Percentiles rank a stretch among this genome's conserved stretches.
These are phyloP conservation scores for Stenodema calcarata DNA, from an alignment of 2,888 invertebrate genomes.

Conservation along the genomic window DNA sequence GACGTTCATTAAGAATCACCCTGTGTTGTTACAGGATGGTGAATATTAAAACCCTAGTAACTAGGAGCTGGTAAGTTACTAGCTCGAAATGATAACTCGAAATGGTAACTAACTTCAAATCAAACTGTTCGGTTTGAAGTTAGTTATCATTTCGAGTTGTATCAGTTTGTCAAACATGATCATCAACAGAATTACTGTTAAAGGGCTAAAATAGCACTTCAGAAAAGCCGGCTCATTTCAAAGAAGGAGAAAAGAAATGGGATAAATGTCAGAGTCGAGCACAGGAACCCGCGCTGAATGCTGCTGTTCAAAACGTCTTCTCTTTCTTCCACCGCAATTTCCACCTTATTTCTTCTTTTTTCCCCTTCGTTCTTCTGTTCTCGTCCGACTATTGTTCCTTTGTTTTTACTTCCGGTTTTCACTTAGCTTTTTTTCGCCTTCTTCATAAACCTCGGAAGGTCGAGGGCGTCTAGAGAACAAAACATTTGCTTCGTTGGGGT, in stretches of 20 bases:
- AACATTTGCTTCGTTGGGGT: not conserved
- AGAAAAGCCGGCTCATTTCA: not conserved
- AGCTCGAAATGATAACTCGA: too few relatives aligned
- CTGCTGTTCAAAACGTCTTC: not conserved
- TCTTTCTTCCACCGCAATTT: not conserved
- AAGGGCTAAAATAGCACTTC: too few relatives aligned
- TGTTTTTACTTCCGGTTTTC: not conserved
- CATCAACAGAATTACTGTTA: too few relatives aligned
- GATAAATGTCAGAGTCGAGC: not conserved
- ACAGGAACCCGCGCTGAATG: not conserved
- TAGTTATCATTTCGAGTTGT: too few relatives aligned
- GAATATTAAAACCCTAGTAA: too few relatives aligned
- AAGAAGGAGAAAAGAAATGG: not conserved
- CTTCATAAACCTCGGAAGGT: not conserved
- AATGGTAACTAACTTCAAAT: too few relatives aligned
- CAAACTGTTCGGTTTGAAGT: too few relatives aligned
- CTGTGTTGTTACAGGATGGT: too few relatives aligned
- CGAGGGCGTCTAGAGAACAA: not conserved
- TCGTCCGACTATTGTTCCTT: not conserved
- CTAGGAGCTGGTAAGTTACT: too few relatives aligned
- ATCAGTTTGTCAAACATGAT: too few relatives aligned
- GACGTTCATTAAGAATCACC: too few relatives aligned
- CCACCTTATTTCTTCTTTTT: not conserved
- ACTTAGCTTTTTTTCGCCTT: not conserved
- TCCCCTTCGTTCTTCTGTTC: not conserved